A percentile compares a stretch with the other conserved stretches of the same genome.
Conservation (phyloP, 2,797 vertebrate genomes). For the Falco novaeseelandiae region DNA sequence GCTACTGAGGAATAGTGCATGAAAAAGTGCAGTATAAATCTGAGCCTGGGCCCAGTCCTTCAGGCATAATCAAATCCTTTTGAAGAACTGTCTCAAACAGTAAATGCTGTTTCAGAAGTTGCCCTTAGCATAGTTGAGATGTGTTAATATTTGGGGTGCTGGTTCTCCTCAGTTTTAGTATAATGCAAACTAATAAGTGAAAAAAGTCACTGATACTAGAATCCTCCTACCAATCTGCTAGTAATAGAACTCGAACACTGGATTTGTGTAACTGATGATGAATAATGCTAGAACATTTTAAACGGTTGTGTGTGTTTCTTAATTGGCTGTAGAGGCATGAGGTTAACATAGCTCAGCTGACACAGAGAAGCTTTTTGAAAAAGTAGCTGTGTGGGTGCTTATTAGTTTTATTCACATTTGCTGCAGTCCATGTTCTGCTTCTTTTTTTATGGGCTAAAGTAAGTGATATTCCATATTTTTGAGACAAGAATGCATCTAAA, state of each 20-base stretch:
- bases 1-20: not conserved
- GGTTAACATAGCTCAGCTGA: not conserved
- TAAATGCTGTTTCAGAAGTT: not conserved
- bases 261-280: not conserved
- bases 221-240: not conserved
- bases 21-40: not conserved
- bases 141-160: not conserved
- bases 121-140: not conserved
- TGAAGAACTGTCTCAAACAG: not conserved
- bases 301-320: not conserved
- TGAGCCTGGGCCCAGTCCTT: not conserved
- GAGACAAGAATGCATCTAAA: not conserved
- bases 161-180: not conserved
- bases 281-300: not conserved
- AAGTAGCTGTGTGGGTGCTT: not conserved
- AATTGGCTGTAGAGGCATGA: not conserved
- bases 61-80: not conserved
- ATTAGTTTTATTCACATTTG: not conserved
- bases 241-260: not conserved
- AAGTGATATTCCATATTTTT: not conserved
- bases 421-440: rapidly evolving
- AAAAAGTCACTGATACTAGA: not conserved
- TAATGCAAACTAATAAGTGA: not conserved
- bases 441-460: not conserved
- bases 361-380: not conserved